Evolutionary conservation across 2,888 invertebrate species (phyloP), one percentile per base, ranked within the genome.

Genomic region (Brachylomia viminalis): DNA sequence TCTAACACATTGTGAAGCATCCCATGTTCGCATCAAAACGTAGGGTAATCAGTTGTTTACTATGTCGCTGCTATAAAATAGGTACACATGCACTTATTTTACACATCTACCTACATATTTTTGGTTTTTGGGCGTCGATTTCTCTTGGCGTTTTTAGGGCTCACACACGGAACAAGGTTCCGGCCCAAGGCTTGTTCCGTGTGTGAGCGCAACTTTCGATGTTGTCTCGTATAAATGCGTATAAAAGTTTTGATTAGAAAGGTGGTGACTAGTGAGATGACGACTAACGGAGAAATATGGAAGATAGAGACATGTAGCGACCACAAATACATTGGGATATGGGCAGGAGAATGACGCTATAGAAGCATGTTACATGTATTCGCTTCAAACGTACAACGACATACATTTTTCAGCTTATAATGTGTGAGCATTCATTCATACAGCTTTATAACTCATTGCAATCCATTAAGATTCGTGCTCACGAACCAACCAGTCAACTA

Each of bases 401-500:
- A 33, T 73, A 11, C 49, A 30, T 73, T 6, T 68, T 52, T 45
- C 33, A 38, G 45, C 45, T 49, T 56, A 49, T 20, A 30, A 20
- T 58, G 17, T 10, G 10, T 30, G 61, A 59, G n/a, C 13, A 49
- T 49, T 54, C 58, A 49, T 67, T 38, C 27, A 56, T 20, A 54
- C 58, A 54, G 30, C 30, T 42, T 17, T 33, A 38, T 58, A 38
- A 42, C 49, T 30, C 30, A 42, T 47, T 27, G 65, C 30, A 42
- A 49, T 49, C 47, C 27, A 75, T 80, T 59, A 75, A 52, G 7
- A 30, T 69, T 56, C 54, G 69, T 75, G 81, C 27, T 58, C 59
- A 80, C 75, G 66, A 56, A 49, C 33, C 20, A 17, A 17, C 54
- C 42, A 20, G 23, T 27, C 65, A 61, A 49, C 47, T 59, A 56